These are phyloP conservation scores for Zoroaster sp. DNA, from an alignment of 53 echinoderm and acorn worm genomes.

Conservation along the genomic window DNA sequence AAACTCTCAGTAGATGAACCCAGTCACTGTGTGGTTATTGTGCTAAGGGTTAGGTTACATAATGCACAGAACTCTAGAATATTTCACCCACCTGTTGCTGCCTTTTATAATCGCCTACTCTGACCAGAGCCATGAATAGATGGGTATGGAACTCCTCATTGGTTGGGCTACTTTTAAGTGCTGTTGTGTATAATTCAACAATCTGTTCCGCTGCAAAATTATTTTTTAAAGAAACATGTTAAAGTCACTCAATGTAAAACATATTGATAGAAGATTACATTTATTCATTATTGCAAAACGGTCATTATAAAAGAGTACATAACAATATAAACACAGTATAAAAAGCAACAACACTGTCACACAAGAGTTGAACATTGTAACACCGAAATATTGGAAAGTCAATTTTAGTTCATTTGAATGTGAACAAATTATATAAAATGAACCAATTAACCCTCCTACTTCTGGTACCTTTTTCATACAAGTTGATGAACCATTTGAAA, in stretches of 20 bases:
- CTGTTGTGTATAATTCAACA: constrained; percentile 79
- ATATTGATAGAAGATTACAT: too few species aligned
- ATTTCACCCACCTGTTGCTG: constrained; percentile 82
- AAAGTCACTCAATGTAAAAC: too few species aligned
- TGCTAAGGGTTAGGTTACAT: background rate
- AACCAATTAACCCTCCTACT: too few species aligned
- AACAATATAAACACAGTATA: background rate
- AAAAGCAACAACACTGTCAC: background rate
- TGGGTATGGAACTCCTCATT: constrained; percentile 94
- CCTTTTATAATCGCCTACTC: constrained; percentile 85
- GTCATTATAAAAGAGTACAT: too few species aligned
- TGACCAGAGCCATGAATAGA: constrained; percentile 94
- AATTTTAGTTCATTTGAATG: background rate
- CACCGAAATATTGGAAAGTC: background rate
- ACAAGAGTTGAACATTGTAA: too few species aligned
- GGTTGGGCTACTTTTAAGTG: constrained; percentile 75
- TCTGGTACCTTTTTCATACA: too few species aligned
- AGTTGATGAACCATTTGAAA: too few species aligned
- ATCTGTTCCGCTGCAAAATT: constrained; percentile 73
- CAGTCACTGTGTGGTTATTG: background rate
- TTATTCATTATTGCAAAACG: too few species aligned
- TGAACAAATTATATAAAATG: too few species aligned
- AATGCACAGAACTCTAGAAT: background rate
- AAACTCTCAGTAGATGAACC: too few species aligned
- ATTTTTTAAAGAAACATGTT: background rate